Evolutionary conservation across 2,113 vertebrate genomes (phyloP).

Genomic region (Glaucomys volans): DNA sequence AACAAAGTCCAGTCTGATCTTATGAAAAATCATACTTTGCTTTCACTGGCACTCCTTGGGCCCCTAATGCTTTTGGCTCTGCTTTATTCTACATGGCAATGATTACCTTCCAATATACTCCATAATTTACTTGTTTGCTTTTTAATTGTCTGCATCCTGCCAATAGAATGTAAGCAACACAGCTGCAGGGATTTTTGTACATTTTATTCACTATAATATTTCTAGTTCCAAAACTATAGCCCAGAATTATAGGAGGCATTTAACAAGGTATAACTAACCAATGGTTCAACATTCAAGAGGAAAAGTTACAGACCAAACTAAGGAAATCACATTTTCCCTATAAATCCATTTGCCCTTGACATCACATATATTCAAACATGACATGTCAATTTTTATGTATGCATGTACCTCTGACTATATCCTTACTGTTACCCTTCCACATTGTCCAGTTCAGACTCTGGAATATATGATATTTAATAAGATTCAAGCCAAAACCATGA

Average conservation of each 20-base stretch:
- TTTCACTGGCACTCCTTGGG: neutral
- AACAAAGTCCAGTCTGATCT: neutral
- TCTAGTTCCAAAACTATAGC: neutral
- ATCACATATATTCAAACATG: neutral
- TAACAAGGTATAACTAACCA: neutral
- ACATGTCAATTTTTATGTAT: neutral
- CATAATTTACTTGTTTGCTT: conserved; percentile 41
- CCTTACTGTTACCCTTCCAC: neutral
- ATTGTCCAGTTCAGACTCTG: neutral
- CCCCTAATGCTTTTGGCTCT: neutral
- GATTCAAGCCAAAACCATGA: neutral
- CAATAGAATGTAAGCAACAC: neutral
- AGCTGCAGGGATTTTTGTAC: neutral
- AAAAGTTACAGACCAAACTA: conserved; percentile 19
- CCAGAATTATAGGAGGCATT: neutral
- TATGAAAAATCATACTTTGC: conserved; percentile 14
- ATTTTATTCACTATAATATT: conserved; percentile 1
- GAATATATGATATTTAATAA: neutral
- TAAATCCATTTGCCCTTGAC: neutral
- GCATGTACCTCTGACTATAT: neutral
- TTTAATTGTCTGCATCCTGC: neutral
- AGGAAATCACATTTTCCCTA: neutral
- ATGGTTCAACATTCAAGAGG: neutral
- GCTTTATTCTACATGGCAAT: neutral
- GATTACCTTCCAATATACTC: neutral